phyloP scores from a whole-genome alignment of 2,113 vertebrate genomes.

The Siphamia tubifer region DNA sequence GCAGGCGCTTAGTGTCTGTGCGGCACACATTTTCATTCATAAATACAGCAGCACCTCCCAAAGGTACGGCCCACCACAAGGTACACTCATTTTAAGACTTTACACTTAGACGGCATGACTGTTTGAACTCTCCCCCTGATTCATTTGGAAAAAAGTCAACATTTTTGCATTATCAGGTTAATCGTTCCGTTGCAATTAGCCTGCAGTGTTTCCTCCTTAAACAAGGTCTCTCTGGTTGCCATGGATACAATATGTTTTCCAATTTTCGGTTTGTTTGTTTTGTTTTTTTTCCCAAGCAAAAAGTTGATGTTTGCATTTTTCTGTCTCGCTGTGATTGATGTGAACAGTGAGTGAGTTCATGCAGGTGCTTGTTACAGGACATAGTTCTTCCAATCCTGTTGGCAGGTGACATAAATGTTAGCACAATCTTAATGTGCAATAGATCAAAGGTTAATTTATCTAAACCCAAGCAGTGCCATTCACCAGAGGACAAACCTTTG shows the following conservation, averaged over 20 bases:
- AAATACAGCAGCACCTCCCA: slow-evolving; percentile 49
- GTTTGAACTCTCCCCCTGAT: slow-evolving; percentile 7
- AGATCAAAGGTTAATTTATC: not conserved
- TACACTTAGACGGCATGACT: not conserved
- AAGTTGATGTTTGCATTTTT: slow-evolving; percentile 4
- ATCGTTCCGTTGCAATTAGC: slow-evolving; percentile 30
- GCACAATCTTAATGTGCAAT: slow-evolving; percentile 2
- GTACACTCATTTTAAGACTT: slow-evolving; percentile 5
- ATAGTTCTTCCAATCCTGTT: not conserved
- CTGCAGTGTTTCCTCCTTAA: slow-evolving; percentile 20
- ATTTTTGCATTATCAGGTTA: slow-evolving; percentile 41
- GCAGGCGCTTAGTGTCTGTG: slow-evolving; percentile 31
- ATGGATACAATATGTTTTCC: slow-evolving; percentile 35
- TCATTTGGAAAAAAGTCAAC: slow-evolving; percentile 19
- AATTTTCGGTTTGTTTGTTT: not conserved
- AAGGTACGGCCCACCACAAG: slow-evolving; percentile 10
- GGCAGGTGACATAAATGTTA: not conserved
- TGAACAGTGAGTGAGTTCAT: not conserved
- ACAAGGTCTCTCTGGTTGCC: slow-evolving; percentile 27
- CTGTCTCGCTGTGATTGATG: too few relatives aligned
- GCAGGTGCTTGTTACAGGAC: not conserved
- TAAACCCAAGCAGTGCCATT: not conserved
- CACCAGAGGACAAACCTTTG: not conserved
- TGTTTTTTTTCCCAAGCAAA: not conserved
- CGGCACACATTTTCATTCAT: slow-evolving; percentile 68